phyloP scores from a whole-genome alignment of 2,113 vertebrate genomes.

The Eurystomus gularis region DNA sequence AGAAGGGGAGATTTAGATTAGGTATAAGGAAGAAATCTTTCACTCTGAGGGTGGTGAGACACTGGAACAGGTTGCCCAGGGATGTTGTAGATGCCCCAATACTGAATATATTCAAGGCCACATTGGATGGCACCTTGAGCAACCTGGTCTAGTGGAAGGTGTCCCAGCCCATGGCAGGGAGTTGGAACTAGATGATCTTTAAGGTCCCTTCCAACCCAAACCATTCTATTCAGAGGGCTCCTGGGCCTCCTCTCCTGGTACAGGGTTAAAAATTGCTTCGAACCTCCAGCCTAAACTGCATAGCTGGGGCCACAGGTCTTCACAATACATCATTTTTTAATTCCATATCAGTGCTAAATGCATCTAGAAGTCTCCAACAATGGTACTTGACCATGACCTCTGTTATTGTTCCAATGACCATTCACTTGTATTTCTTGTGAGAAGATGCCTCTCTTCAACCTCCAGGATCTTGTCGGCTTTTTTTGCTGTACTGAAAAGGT shows the following conservation, averaged over 20 bases:
- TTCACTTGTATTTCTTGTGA: neutral
- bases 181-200: no score
- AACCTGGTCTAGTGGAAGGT: no score
- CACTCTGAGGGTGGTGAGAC: no score
- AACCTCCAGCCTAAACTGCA: neutral
- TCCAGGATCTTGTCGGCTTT: neutral
- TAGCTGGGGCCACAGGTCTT: neutral
- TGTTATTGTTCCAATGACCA: neutral
- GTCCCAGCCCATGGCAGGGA: no score
- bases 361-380: neutral
- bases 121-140: no score
- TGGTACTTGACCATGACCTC: neutral
- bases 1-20: no score
- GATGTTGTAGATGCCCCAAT: no score
- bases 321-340: neutral
- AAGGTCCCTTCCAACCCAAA: no score
- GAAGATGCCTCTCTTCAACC: neutral
- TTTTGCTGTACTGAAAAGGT: neutral
- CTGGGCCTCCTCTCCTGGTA: neutral
- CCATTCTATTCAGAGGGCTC: neutral
- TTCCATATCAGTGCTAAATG: neutral
- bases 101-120: no score
- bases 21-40: no score
- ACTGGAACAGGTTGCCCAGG: no score
- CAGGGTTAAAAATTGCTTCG: neutral